These are phyloP conservation scores for Sepioteuthis lessoniana DNA, from an alignment of 2,888 invertebrate species.

Conservation along the genomic window DNA sequence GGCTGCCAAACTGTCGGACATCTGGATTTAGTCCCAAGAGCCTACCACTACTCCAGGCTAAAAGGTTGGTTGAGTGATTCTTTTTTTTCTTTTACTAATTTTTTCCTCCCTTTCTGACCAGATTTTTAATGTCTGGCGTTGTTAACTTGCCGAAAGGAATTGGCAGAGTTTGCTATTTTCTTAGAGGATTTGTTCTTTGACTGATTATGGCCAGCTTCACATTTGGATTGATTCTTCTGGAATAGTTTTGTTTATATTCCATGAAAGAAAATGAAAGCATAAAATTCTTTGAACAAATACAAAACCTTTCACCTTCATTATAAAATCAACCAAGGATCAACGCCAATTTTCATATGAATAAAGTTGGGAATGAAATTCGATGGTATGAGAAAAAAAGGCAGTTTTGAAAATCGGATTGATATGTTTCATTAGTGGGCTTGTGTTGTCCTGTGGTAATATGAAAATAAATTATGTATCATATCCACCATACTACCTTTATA, in stretches of 20 bases:
- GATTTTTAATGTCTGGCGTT: not conserved
- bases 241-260: not conserved
- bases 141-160: not conserved
- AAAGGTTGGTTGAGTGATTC: not conserved
- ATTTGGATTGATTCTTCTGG: not conserved
- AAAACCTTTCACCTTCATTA: not conserved
- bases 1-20: not conserved
- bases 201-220: not conserved
- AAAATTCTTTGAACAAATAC: not conserved
- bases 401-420: too few species aligned
- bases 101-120: not conserved
- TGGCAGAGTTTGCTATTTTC: not conserved
- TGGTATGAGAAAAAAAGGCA: too few species aligned
- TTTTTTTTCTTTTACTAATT: not conserved
- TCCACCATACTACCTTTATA: too few species aligned
- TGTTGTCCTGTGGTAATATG: too few species aligned
- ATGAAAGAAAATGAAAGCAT: not conserved
- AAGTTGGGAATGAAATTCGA: too few species aligned
- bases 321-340: not conserved
- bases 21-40: conserved; percentile 18
- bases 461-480: too few species aligned
- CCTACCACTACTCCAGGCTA: not conserved
- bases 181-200: not conserved
- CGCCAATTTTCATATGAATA: not conserved
- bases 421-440: too few species aligned